Evolutionary conservation across 2,888 invertebrate species (phyloP), one percentile per base, ranked within the genome.

Genomic region (Aethes cnicana): DNA sequence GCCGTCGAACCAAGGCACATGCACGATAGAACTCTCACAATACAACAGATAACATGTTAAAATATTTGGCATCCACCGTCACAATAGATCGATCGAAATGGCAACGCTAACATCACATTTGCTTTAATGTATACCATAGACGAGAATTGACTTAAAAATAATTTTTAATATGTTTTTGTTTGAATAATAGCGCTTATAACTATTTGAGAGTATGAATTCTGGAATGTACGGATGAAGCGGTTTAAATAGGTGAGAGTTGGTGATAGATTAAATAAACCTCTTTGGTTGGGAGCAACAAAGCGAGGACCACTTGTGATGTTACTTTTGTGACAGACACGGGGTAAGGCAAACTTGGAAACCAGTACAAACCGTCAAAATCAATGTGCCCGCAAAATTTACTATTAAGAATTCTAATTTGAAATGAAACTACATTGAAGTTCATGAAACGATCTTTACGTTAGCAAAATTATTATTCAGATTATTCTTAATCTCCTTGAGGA

Each of bases 61-160:
- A 69, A 72, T 70, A 74, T 84, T 84, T 84, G 83, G 84, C 84
- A 81, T 77, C 73, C 71, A 67, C 70, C 62, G 65, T 72, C 71
- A 73, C 73, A 63, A 66, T 62, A 63, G 62, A 57, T 39, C 9
- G 35, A 47, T 59, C 64, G 59, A 69, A 62, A 81, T 79, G 78
- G 78, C 81, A 80, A 80, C 78, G 70, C 64, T 66, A 66, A 63
- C 52, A 77, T 79, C 73, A 75, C 75, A 69, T 55, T 58, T 58
- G 52, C 53, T 55, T 48, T 59, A 58, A 58, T 61, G 54, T 55
- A 55, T 60, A 55, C 63, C 64, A 64, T 63, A 65, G 41, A 53
- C 50, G 32, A 57, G 4, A 53, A 53, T 30, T 32, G 37, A 39
- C 47, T 39, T 53, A 30, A 28, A 28, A 47, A 41, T 32, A 18